phyloP scores from a whole-genome alignment of 2,797 vertebrate genomes.

The Sebastolobus altivelis region DNA sequence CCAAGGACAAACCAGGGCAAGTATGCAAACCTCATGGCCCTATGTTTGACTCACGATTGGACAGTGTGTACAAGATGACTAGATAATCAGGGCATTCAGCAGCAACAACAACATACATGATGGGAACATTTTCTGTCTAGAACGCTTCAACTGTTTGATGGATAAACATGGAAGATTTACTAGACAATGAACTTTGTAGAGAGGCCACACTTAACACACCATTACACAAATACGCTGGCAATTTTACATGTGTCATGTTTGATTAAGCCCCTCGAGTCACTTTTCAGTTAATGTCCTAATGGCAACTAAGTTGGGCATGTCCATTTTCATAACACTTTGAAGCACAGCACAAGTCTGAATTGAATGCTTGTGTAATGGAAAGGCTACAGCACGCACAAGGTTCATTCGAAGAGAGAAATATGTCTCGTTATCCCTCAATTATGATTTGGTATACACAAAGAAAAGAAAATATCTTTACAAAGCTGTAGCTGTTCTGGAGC shows the following conservation, averaged over 20 bases:
- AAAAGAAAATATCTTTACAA: not conserved
- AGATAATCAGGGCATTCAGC: conserved; percentile 22
- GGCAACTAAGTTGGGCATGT: not conserved
- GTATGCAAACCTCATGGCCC: conserved; percentile 26
- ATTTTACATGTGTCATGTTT: not conserved
- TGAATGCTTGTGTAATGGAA: not conserved
- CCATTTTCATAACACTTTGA: no score
- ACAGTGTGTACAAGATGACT: not conserved
- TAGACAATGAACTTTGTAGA: not conserved
- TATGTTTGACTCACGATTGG: conserved; percentile 11
- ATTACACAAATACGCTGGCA: not conserved
- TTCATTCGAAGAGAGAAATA: no score
- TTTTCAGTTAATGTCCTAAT: not conserved
- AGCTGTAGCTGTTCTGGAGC: no score
- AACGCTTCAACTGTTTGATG: not conserved
- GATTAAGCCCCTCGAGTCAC: not conserved
- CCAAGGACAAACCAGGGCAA: conserved; percentile 41
- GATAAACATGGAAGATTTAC: not conserved
- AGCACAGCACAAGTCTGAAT: no score
- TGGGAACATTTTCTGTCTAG: conserved; percentile 12
- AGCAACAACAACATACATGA: conserved; percentile 26
- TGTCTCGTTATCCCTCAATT: not conserved
- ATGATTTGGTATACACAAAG: not conserved
- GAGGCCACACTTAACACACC: not conserved
- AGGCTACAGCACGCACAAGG: no score